A percentile compares a stretch with the other conserved stretches of the same genome.
phyloP scores from a whole-genome alignment of 2,113 vertebrate species.

The Camelus bactrianus region DNA sequence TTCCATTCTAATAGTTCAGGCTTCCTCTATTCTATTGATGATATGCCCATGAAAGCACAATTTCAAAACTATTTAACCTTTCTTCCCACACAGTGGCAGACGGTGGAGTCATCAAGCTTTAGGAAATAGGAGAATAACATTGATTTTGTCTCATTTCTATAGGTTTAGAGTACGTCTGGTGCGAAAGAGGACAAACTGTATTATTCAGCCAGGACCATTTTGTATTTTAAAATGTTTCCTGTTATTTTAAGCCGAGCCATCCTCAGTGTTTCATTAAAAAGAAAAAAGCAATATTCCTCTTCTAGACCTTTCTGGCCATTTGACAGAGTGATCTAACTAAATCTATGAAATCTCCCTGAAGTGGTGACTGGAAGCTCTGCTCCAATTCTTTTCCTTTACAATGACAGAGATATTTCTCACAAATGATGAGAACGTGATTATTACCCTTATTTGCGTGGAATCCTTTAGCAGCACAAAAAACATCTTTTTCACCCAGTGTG shows the following conservation, averaged over 20 bases:
- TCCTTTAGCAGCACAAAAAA: conserved; percentile 31
- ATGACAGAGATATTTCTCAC: conserved; percentile 1
- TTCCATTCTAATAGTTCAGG: not conserved
- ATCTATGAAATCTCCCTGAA: not conserved
- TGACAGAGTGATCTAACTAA: not conserved
- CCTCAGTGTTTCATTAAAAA: not conserved
- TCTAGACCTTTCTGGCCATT: not conserved
- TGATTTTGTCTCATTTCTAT: not conserved
- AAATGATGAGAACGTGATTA: not conserved
- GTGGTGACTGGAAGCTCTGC: not conserved
- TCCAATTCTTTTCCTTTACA: not conserved
- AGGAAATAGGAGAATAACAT: not conserved
- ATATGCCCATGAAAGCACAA: not conserved
- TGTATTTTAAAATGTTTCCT: conserved; percentile 13
- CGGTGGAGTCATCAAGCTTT: not conserved
- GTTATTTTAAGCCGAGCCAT: not conserved
- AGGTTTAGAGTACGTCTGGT: not conserved
- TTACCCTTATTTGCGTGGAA: conserved; percentile 20
- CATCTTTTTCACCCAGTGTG: conserved; percentile 40
- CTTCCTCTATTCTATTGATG: not conserved
- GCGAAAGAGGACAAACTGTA: not conserved
- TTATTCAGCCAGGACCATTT: not conserved
- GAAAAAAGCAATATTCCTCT: not conserved
- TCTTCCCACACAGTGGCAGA: not conserved
- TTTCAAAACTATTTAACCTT: not conserved